Evolutionary conservation across 2,888 invertebrate genomes (phyloP).

Genomic region (Vandiemenella viatica): DNA sequence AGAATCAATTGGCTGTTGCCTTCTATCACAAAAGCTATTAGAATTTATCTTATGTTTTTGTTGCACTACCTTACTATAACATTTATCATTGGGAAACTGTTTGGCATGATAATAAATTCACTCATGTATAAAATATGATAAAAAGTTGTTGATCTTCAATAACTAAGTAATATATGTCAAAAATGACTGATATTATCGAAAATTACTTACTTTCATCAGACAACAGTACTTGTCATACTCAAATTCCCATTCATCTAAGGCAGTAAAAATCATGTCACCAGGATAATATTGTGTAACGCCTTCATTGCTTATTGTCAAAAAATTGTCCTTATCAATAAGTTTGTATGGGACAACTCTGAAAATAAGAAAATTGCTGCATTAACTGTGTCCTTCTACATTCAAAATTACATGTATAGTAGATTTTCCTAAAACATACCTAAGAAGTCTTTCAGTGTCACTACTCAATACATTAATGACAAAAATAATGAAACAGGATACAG

Average conservation of each 20-base stretch:
- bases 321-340: conserved; percentile 51
- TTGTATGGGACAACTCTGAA: conserved; percentile 57
- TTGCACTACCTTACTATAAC: too few relatives aligned
- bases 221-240: conserved; percentile 67
- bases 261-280: conserved; percentile 62
- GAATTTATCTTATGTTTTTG: too few relatives aligned
- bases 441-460: neutral
- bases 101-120: too few relatives aligned
- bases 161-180: too few relatives aligned
- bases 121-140: too few relatives aligned
- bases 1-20: too few relatives aligned
- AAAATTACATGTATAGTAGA: neutral
- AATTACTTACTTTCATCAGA: conserved; percentile 45
- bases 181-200: too few relatives aligned
- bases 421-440: neutral
- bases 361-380: conserved; percentile 9
- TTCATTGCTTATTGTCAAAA: conserved; percentile 64
- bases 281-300: conserved; percentile 64
- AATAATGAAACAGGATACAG: too few relatives aligned
- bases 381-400: neutral
- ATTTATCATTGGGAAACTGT: too few relatives aligned
- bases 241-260: conserved; percentile 62
- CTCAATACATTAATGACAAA: too few relatives aligned
- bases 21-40: too few relatives aligned
- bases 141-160: too few relatives aligned